Evolutionary conservation across 2,888 invertebrate species (phyloP), one percentile per base, ranked within the genome.

Genomic region (Diadegma fenestrale): DNA sequence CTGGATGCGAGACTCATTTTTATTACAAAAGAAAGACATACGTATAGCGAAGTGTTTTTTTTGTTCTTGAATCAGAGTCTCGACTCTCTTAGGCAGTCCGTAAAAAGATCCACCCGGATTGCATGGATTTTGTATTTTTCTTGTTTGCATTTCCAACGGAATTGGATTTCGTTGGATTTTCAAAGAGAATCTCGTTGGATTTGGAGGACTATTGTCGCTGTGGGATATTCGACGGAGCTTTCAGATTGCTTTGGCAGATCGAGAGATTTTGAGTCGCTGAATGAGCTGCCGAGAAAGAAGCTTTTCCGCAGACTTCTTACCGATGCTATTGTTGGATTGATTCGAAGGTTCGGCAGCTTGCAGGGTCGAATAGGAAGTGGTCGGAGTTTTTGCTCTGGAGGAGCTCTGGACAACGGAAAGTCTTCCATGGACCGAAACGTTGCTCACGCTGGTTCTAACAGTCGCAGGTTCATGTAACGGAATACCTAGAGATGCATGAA

Each of bases 11-110:
- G 14, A 14, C 43, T 41, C 54, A 19, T n/a, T 61, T 73, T 51
- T 77, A 64, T 63, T 7, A 1, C 17, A 41, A 22, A 0, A 73
- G 43, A 82, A 19, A 22, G 61, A 77, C 94, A 94, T 93, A 98
- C 98, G 95, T 98, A 98, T 88, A 99, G 95, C 87, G 96, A 95
- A 30, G 95, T 95, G 86, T 98, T 87, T 97, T 97, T 92, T 97
- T 97, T 89, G 96, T 96, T 85, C 95, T 89, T 96, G 95, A 87
- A 99, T 96, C 87, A 98, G 94, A 14, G 95, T 94, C 92, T 96
- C 96, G 0, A 97, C 96, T 89, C 94, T 95, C 1, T 95, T 92
- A 0, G 98, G 97, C 58, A 99, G 94, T 0, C 97, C 98, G 95
- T 97, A 98, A 94, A 98, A 99, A 12, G 94, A 81, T 71, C 81